A percentile compares a stretch with the other conserved stretches of the same genome.
These are phyloP conservation scores for Lytechinus pictus DNA, from an alignment of 35 echinoderm and acorn worm genomes.

Conservation along the genomic window DNA sequence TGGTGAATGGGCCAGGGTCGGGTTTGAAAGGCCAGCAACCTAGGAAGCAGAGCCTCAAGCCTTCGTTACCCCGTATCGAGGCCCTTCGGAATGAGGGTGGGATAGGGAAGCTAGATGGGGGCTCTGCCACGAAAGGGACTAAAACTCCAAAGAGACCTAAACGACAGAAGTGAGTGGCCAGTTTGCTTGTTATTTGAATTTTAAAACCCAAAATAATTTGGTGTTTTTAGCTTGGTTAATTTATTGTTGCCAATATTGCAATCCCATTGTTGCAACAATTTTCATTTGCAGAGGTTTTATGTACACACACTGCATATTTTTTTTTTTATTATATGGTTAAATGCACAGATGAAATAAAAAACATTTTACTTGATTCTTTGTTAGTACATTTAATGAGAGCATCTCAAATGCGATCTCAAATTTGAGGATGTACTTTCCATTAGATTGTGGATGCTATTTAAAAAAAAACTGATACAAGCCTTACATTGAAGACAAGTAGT, in stretches of 20 bases:
- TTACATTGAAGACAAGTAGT: too few species aligned
- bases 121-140: neutral
- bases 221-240: too few species aligned
- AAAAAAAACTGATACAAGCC: too few species aligned
- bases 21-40: slow-evolving; percentile 27
- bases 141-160: neutral
- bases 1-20: neutral
- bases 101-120: neutral
- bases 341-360: too few species aligned
- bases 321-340: too few species aligned
- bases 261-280: neutral
- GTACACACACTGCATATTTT: neutral
- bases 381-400: too few species aligned
- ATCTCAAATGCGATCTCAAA: too few species aligned
- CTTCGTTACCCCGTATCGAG: slow-evolving; percentile 31
- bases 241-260: too few species aligned
- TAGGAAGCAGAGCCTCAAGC: neutral
- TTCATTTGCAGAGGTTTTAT: neutral
- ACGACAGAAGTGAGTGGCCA: neutral
- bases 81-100: slow-evolving; percentile 24
- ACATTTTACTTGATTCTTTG: too few species aligned
- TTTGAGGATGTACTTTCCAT: too few species aligned
- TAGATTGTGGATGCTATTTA: too few species aligned
- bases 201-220: too few species aligned
- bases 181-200: neutral